Evolutionary conservation across 35 echinoderm and acorn worm genomes (phyloP), one percentile per base, ranked within the genome.

Genomic region (Diadema setosum): DNA sequence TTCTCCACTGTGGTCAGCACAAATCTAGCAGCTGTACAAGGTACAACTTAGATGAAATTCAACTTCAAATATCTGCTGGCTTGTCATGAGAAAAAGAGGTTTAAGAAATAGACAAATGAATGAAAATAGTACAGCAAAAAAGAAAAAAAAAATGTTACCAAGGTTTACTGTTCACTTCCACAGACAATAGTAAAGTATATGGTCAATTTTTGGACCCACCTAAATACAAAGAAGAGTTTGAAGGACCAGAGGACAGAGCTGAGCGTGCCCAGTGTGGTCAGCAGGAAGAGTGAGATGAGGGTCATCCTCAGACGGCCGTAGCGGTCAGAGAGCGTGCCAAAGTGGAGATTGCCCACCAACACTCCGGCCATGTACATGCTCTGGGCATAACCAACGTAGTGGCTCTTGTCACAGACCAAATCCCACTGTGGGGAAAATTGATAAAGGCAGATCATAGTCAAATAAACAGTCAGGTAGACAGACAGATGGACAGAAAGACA

Each of bases 341-440:
- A 82, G 11, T 93, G 33, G 52, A 89, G 49, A 32, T 61, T 83
- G 25, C 94, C 94, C 4, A 89, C 24, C 44, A 97, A 67, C 18
- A 97, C 86, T 2, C 94, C 94, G 70, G 92, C 52, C 94, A 97
- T 97, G 26, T 89, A 83, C 17, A 89, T 29, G 33, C 84, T 84
- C 33, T 97, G 94, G 40, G 85, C 86, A n/a, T 93, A 45, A 31
- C 69, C 59, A 18, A 86, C 81, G 43, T 97, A 89, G 73, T 93
- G 86, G 14, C 49, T 86, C 81, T 97, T 83, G 39, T 83, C 82
- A 46, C 94, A 97, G 11, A 97, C 94, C 29, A 97, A 64, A 92
- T 93, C 64, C 94, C 94, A 97, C 94, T 97, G 63, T 40, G 50
- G 80, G 24, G 42, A 34, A 85, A 84, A 41, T 64, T 82, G 58